Conservation (phyloP, 30 jellyfish, hydroid and myxozoan genomes). For the Hydractinia echinata region DNA sequence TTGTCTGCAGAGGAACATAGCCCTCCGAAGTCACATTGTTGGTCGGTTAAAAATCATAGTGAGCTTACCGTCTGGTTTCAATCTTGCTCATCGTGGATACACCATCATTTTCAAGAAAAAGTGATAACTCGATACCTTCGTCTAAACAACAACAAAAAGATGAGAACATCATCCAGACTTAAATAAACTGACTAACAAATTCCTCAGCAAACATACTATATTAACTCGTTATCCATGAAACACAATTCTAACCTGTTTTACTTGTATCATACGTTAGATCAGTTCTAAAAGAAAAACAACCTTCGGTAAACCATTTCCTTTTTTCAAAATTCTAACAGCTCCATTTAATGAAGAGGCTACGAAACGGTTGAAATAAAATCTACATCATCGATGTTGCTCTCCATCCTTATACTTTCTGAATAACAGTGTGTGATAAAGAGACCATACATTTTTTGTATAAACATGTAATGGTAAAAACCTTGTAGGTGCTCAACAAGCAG, state of each 20-base stretch:
- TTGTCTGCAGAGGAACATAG: neutral
- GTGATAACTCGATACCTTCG: slow-evolving; percentile 43
- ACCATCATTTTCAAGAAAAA: slow-evolving; percentile 35
- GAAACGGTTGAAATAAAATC: too few species aligned
- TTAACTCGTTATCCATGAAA: too few species aligned
- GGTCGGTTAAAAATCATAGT: neutral
- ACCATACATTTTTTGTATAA: too few species aligned
- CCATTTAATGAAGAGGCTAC: too few species aligned
- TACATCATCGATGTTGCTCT: too few species aligned
- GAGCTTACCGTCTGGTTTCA: slow-evolving; percentile 36
- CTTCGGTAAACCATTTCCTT: neutral
- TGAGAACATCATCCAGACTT: neutral
- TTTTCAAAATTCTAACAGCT: too few species aligned
- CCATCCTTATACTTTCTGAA: too few species aligned
- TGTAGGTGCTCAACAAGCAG: neutral
- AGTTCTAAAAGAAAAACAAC: slow-evolving; percentile 8
- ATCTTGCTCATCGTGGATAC: slow-evolving; percentile 38
- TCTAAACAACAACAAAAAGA: neutral
- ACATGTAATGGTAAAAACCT: neutral
- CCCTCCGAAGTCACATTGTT: neutral
- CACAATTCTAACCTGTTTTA: slow-evolving; percentile 8
- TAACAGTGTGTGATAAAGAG: too few species aligned
- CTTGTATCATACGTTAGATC: slow-evolving; percentile 10
- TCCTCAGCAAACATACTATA: neutral
- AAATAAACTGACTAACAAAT: neutral